phyloP scores from a whole-genome alignment of 2,113 vertebrate species.

The Falco punctatus region DNA sequence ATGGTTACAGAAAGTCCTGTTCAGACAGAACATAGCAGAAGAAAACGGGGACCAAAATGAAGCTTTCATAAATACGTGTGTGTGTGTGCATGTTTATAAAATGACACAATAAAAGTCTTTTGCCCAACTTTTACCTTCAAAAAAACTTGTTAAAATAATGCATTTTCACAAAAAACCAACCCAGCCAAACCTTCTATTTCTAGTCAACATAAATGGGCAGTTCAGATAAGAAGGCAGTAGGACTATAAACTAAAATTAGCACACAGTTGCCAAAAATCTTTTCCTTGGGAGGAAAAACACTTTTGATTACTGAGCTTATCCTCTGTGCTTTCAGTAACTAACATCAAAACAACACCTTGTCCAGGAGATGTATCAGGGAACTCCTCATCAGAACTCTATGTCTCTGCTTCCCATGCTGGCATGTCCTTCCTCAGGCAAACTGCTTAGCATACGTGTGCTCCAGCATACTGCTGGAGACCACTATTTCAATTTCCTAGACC shows the following conservation, averaged over 20 bases:
- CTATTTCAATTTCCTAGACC: not conserved
- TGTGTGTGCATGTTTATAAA: not conserved
- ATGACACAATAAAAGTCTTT: not conserved
- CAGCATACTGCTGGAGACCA: not conserved
- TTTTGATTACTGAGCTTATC: not conserved
- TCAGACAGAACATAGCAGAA: not conserved
- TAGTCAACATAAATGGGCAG: not conserved
- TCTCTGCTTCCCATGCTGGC: not conserved
- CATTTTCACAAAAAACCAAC: not conserved
- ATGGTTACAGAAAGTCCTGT: slow-evolving; percentile 1
- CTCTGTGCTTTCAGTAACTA: not conserved
- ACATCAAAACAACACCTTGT: not conserved
- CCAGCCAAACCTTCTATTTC: not conserved
- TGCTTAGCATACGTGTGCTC: not conserved
- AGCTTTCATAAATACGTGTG: not conserved
- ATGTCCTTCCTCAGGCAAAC: not conserved
- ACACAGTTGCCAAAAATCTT: not conserved
- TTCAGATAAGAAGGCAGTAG: not conserved
- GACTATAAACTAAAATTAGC: not conserved
- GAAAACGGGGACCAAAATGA: not conserved
- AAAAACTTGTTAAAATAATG: not conserved
- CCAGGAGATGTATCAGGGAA: not conserved
- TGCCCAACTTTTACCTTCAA: rapidly evolving
- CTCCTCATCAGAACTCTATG: not conserved
- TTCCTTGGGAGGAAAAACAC: not conserved